Evolutionary conservation across 2,113 vertebrate species (phyloP).

Genomic region (Baryphthengus martii): DNA sequence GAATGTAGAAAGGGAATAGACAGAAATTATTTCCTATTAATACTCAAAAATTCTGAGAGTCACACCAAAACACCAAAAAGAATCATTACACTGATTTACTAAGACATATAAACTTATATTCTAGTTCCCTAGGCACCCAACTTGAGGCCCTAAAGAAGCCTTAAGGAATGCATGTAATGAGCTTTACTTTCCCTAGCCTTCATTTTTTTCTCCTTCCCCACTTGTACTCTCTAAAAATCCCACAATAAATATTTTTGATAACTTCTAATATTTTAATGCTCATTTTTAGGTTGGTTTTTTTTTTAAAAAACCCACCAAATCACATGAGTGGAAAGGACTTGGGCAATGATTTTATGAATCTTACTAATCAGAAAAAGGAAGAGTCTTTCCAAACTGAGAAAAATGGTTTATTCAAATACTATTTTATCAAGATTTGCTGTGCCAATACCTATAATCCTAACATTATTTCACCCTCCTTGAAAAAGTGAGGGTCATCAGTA

Average conservation of each 20-base stretch:
- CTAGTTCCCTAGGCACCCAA: background rate
- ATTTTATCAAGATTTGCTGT: background rate
- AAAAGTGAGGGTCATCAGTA: background rate
- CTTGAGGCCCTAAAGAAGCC: background rate
- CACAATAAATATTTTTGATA: background rate
- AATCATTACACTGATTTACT: conserved; percentile 12
- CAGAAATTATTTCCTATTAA: conserved; percentile 25
- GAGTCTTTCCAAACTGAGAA: background rate
- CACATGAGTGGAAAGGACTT: background rate
- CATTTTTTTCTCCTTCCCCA: background rate
- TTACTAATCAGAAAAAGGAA: background rate
- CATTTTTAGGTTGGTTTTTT: background rate
- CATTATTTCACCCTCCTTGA: background rate
- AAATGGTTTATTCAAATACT: background rate
- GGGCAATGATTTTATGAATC: background rate
- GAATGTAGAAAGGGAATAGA: background rate
- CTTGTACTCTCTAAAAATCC: background rate
- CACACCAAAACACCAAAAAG: background rate
- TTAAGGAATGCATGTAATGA: conserved; percentile 1
- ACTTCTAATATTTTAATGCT: background rate
- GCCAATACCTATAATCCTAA: background rate
- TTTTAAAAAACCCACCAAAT: background rate
- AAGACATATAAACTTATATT: background rate
- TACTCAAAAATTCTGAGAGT: background rate
- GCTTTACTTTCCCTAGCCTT: background rate